Conservation (phyloP, 1,140 invertebrate species). For the Periplaneta americana region DNA sequence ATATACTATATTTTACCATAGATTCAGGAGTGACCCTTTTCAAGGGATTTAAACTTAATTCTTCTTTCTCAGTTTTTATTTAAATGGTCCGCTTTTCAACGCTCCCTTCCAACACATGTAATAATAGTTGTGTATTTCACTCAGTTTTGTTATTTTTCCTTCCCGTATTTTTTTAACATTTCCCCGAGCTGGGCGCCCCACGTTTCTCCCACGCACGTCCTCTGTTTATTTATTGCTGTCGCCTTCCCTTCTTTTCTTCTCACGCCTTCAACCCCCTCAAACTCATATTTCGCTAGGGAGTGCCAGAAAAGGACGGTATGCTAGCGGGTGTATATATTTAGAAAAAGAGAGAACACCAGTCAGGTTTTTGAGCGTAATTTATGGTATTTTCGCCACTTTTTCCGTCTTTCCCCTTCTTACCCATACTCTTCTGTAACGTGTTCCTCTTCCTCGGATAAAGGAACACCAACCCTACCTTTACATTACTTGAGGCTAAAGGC, state of each 20-base stretch:
- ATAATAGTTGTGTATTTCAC: neutral
- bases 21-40: too few species aligned
- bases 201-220: neutral
- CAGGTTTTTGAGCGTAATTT: neutral
- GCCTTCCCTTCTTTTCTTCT: neutral
- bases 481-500: neutral
- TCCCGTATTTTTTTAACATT: neutral
- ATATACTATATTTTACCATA: too few species aligned
- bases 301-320: neutral
- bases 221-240: neutral
- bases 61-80: too few species aligned
- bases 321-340: neutral
- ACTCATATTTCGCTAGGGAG: neutral
- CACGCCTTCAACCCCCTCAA: neutral
- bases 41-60: too few species aligned
- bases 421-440: neutral
- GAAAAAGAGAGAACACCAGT: neutral
- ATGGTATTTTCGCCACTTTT: neutral
- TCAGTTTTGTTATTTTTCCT: neutral
- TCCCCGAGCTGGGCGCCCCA: neutral
- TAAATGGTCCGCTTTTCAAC: too few species aligned
- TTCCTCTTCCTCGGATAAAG: neutral
- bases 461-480: neutral
- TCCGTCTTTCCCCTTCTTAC: neutral
- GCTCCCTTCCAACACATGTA: neutral